These are phyloP conservation scores for Oreochromis niloticus DNA, from an alignment of 2,113 vertebrate species.

Conservation along the genomic window DNA sequence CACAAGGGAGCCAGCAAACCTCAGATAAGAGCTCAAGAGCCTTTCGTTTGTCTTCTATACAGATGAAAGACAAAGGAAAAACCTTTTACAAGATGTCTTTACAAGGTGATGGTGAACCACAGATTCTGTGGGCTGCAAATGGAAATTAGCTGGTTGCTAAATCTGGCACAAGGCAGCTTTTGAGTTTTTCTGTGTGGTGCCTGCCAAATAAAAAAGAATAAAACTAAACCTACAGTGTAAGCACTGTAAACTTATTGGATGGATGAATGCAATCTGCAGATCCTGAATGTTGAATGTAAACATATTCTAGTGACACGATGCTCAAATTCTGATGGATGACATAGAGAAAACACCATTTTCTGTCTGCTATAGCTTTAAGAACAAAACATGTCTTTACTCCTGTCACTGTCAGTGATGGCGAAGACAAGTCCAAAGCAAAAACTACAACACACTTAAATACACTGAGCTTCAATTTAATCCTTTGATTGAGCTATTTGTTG, in stretches of 20 bases:
- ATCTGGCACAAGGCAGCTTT: neutral
- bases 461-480: neutral
- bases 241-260: neutral
- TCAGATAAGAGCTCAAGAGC: neutral
- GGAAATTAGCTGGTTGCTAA: neutral
- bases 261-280: neutral
- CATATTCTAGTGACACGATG: neutral
- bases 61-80: neutral
- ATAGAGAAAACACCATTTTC: neutral
- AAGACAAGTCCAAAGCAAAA: neutral
- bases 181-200: neutral
- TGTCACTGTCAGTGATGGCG: neutral
- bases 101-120: neutral
- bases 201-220: neutral
- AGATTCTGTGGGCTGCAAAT: neutral
- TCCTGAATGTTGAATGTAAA: neutral
- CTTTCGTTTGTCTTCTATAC: neutral
- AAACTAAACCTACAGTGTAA: neutral
- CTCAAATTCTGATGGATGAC: neutral
- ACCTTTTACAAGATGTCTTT: neutral
- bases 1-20: neutral
- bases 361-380: neutral
- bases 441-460: neutral
- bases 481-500: neutral
- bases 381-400: neutral